phyloP scores from a whole-genome alignment of 92 coral and sea anemone species.

The Porites rus region DNA sequence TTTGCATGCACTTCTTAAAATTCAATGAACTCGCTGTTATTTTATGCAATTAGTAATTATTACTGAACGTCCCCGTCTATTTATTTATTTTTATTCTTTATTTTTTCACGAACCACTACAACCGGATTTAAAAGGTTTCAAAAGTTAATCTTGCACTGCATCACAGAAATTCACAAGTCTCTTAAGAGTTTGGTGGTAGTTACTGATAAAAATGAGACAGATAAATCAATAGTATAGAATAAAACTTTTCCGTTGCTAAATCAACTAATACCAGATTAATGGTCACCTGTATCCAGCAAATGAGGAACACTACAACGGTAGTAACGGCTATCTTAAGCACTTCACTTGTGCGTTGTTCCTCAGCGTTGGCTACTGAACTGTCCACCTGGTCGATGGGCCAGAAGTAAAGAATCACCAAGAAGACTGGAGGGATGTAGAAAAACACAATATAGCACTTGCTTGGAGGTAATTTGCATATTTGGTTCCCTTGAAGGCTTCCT shows the following conservation, averaged over 20 bases:
- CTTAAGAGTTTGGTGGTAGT: neutral
- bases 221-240: neutral
- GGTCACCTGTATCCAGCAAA: neutral
- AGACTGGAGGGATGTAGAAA: neutral
- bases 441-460: neutral
- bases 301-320: neutral
- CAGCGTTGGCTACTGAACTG: neutral
- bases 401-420: neutral
- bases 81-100: too few relatives aligned
- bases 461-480: neutral
- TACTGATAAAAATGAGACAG: neutral
- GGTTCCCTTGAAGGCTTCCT: neutral
- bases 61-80: too few relatives aligned
- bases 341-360: neutral
- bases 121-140: too few relatives aligned
- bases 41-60: too few relatives aligned
- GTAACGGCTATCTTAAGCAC: conserved; percentile 17
- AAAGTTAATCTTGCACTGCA: too few relatives aligned
- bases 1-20: too few relatives aligned
- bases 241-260: too few relatives aligned
- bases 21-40: too few relatives aligned
- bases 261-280: too few relatives aligned
- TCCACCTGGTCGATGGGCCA: neutral
- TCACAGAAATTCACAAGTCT: neutral
- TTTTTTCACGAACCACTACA: too few relatives aligned